Percentiles rank a stretch among this genome's conserved stretches.
phyloP scores from a whole-genome alignment of 1,140 invertebrate species.

The Ceratosolen solmsi region DNA sequence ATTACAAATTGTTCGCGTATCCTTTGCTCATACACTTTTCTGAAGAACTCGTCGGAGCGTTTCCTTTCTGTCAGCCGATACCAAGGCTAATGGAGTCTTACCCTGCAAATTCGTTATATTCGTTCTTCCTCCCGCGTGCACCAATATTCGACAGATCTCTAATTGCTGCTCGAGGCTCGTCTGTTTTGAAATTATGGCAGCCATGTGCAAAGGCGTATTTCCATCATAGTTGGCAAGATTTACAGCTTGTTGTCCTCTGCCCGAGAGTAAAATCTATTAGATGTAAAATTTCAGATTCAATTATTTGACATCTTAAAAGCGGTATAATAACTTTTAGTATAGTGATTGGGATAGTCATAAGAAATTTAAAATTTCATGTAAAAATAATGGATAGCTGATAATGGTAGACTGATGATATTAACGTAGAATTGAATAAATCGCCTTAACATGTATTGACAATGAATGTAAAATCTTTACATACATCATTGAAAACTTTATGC shows the following conservation, averaged over 20 bases:
- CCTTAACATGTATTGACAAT: too few species aligned
- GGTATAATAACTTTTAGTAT: too few species aligned
- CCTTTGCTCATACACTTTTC: slow-evolving; percentile 43
- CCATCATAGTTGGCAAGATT: slow-evolving; percentile 59
- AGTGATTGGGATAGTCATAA: too few species aligned
- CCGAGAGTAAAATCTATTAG: slow-evolving; percentile 56
- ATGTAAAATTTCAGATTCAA: background rate
- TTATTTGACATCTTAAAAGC: background rate
- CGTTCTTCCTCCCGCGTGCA: slow-evolving; percentile 55
- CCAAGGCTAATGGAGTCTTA: slow-evolving; percentile 57
- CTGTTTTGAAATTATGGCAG: slow-evolving; percentile 49
- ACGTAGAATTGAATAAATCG: too few species aligned
- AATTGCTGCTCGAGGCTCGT: slow-evolving; percentile 56
- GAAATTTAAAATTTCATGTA: too few species aligned
- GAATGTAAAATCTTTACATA: too few species aligned
- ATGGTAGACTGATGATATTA: too few species aligned
- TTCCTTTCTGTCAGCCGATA: slow-evolving; percentile 54
- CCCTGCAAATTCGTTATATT: slow-evolving; percentile 58
- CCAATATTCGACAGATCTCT: slow-evolving; percentile 56
- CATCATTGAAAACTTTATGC: too few species aligned
- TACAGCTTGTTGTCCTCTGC: slow-evolving; percentile 50
- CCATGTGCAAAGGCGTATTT: slow-evolving; percentile 62
- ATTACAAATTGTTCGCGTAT: background rate
- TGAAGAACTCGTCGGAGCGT: slow-evolving; percentile 55
- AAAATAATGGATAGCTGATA: too few species aligned